Conservation (phyloP, 2,113 vertebrate species). For the Xenopus laevis region DNA sequence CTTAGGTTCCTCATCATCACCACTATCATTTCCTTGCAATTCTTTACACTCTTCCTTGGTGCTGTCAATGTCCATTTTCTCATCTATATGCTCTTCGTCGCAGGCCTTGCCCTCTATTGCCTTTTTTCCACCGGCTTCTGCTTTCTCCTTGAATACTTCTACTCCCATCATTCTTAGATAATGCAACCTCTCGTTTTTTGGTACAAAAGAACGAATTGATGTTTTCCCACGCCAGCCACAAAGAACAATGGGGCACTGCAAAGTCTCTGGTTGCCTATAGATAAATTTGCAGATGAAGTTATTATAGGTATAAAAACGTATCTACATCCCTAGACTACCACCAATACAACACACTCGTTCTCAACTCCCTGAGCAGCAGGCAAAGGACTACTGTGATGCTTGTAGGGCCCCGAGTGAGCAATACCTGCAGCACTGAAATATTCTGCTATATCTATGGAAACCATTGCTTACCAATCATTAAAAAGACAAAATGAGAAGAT, state of each 20-base stretch:
- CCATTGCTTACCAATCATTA: too few species aligned
- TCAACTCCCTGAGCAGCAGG: too few species aligned
- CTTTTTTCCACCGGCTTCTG: slow-evolving; percentile 38
- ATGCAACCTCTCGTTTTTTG: slow-evolving; percentile 89
- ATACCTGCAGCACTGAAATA: too few species aligned
- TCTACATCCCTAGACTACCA: too few species aligned
- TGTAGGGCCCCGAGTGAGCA: too few species aligned
- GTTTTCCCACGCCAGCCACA: slow-evolving; percentile 96
- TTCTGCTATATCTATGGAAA: too few species aligned
- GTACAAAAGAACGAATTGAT: slow-evolving; percentile 91
- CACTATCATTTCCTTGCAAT: slow-evolving; percentile 45
- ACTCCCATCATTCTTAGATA: slow-evolving; percentile 95
- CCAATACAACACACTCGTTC: too few species aligned
- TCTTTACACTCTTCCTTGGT: slow-evolving; percentile 31
- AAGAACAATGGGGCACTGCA: slow-evolving; percentile 88
- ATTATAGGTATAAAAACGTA: too few species aligned
- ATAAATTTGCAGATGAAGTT: neutral
- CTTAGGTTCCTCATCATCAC: slow-evolving; percentile 40
- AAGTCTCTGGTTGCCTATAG: slow-evolving; percentile 70
- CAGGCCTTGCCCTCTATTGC: neutral
- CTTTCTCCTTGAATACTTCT: slow-evolving; percentile 79
- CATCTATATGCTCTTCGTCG: slow-evolving; percentile 28
- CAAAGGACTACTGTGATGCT: too few species aligned
- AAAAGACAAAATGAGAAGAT: too few species aligned
- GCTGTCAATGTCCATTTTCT: slow-evolving; percentile 35